Evolutionary conservation across 2,888 invertebrate species (phyloP).

Genomic region (Tenthredo notha): DNA sequence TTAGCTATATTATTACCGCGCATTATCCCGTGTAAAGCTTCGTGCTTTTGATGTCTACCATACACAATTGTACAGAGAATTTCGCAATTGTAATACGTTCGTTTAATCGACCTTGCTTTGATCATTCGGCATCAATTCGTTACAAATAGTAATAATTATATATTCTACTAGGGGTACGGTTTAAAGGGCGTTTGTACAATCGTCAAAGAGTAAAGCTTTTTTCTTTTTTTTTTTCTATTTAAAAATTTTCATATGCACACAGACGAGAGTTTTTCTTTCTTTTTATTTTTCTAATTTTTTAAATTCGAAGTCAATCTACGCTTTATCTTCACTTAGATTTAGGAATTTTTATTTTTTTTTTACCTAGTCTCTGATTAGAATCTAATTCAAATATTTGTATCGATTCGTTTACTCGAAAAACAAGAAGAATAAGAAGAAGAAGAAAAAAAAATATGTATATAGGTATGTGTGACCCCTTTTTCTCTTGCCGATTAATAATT

Average conservation of each 20-base stretch:
- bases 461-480: background rate
- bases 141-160: constrained; percentile 14
- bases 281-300: background rate
- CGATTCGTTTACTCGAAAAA: background rate
- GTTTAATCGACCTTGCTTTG: constrained; percentile 15
- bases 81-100: background rate
- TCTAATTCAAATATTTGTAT: background rate
- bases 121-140: background rate
- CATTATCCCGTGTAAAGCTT: background rate
- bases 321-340: background rate
- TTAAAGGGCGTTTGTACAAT: background rate
- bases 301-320: no score
- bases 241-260: background rate
- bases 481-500: background rate
- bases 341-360: background rate
- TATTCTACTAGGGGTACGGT: background rate
- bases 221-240: background rate
- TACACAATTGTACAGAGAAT: background rate
- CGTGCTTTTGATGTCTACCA: constrained; percentile 13
- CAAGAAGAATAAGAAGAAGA: background rate
- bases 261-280: background rate
- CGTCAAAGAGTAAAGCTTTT: background rate
- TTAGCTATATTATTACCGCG: constrained; percentile 8
- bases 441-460: background rate
- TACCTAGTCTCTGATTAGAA: background rate